Evolutionary conservation across 2,888 invertebrate species (phyloP).

Genomic region (Sussaba pulchella): DNA sequence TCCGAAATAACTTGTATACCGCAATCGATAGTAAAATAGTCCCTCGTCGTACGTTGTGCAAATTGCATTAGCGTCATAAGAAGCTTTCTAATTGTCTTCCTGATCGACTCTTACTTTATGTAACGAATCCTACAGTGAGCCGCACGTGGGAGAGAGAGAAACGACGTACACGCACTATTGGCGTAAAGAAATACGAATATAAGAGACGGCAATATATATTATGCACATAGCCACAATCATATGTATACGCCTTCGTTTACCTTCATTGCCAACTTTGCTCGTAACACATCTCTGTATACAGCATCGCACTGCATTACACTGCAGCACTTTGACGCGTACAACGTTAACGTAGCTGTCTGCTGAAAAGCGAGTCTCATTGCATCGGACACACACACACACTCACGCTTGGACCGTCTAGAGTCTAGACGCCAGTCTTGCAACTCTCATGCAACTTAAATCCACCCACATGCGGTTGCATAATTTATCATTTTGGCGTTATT

Average conservation of each 20-base stretch:
- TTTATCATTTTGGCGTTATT: background rate
- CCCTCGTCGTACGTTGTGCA: background rate
- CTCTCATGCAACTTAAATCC: slow-evolving; percentile 30
- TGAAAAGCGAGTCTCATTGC: slow-evolving; percentile 26
- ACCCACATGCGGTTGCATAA: slow-evolving; percentile 37
- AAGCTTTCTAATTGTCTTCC: slow-evolving; percentile 69
- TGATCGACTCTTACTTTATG: slow-evolving; percentile 53
- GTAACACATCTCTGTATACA: background rate
- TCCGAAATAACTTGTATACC: no score
- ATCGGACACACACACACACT: background rate
- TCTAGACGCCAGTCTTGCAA: slow-evolving; percentile 9
- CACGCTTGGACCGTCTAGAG: slow-evolving; percentile 35
- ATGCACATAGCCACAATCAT: no score
- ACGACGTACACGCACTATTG: background rate
- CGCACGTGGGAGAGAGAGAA: background rate
- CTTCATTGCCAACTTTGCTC: slow-evolving; percentile 39
- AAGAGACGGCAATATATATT: no score
- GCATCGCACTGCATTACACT: background rate
- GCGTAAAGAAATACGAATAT: background rate
- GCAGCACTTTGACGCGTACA: background rate
- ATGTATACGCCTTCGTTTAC: slow-evolving; percentile 4
- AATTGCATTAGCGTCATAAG: slow-evolving; percentile 53
- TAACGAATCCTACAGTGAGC: slow-evolving; percentile 37
- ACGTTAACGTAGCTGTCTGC: background rate
- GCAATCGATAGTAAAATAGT: no score